Percentiles rank a stretch among this genome's conserved stretches.
Conservation (phyloP, 1,140 invertebrate genomes). For the Musca domestica region DNA sequence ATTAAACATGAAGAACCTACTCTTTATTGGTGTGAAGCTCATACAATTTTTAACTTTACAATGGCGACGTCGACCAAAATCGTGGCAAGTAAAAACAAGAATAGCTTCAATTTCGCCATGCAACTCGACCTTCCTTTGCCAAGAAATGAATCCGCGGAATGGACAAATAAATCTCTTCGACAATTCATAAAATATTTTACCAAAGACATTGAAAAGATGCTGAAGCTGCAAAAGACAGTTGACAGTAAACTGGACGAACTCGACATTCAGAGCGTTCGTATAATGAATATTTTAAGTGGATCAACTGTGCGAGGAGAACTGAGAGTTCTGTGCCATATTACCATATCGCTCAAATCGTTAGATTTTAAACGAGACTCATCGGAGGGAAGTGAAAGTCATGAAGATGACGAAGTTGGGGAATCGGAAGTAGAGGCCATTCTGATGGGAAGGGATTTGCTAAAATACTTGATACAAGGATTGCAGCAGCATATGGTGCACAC, state of each 20-base stretch:
- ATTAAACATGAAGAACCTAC: constrained; percentile 46
- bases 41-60: constrained; percentile 39
- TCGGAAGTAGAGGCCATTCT: constrained; percentile 28
- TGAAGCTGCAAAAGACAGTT: not conserved
- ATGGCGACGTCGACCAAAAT: constrained; percentile 32
- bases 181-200: no score
- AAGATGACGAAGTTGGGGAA: constrained; percentile 22
- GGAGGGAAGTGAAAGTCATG: constrained; percentile 29
- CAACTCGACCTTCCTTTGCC: not conserved
- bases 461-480: constrained; percentile 3
- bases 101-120: constrained; percentile 47
- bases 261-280: constrained; percentile 38
- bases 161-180: no score
- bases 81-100: constrained; percentile 37
- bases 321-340: constrained; percentile 31
- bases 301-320: constrained; percentile 4
- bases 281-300: constrained; percentile 33
- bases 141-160: no score
- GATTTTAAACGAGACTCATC: constrained; percentile 29
- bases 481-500: constrained; percentile 15
- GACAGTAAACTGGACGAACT: constrained; percentile 24
- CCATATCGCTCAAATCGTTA: constrained; percentile 26
- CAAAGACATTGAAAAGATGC: not conserved
- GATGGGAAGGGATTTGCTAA: constrained; percentile 25
- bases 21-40: constrained; percentile 56